Evolutionary conservation across 1,140 invertebrate species (phyloP).

Genomic region (Whitmania pigra): DNA sequence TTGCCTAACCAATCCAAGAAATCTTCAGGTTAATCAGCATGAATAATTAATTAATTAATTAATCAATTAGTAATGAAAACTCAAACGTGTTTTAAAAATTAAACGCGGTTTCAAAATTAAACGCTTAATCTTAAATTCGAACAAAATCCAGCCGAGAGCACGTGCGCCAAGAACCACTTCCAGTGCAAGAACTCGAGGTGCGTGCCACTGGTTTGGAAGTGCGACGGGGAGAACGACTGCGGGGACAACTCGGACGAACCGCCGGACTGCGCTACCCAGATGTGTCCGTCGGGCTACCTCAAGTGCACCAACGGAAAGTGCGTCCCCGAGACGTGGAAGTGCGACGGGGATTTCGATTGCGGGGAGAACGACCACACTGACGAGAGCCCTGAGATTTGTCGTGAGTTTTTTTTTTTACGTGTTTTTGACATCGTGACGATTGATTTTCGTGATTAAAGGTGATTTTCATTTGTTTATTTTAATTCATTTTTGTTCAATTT

Average conservation of each 20-base stretch:
- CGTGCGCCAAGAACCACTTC: constrained; percentile 81
- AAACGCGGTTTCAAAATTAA: background rate
- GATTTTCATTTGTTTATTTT: too few species aligned
- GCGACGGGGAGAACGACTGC: constrained; percentile 84
- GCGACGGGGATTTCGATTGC: constrained; percentile 37
- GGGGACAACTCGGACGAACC: constrained; percentile 64
- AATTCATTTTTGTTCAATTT: background rate
- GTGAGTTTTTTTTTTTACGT: too few species aligned
- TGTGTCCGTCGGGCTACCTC: constrained; percentile 64
- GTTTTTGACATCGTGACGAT: too few species aligned
- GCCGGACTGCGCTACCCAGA: constrained; percentile 38
- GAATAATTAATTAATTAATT: too few species aligned
- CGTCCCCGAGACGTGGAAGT: constrained; percentile 33
- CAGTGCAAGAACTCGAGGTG: constrained; percentile 76
- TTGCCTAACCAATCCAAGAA: too few species aligned
- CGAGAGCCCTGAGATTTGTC: constrained; percentile 24
- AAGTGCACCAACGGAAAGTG: constrained; percentile 54
- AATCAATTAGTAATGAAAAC: too few species aligned
- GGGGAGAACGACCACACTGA: constrained; percentile 26
- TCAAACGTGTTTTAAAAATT: too few species aligned
- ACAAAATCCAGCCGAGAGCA: constrained; percentile 36
- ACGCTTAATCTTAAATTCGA: background rate
- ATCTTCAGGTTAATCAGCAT: too few species aligned
- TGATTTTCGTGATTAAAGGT: too few species aligned
- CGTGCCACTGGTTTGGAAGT: constrained; percentile 77